phyloP scores from a whole-genome alignment of 2,888 invertebrate genomes.

The Tetranychus piercei region DNA sequence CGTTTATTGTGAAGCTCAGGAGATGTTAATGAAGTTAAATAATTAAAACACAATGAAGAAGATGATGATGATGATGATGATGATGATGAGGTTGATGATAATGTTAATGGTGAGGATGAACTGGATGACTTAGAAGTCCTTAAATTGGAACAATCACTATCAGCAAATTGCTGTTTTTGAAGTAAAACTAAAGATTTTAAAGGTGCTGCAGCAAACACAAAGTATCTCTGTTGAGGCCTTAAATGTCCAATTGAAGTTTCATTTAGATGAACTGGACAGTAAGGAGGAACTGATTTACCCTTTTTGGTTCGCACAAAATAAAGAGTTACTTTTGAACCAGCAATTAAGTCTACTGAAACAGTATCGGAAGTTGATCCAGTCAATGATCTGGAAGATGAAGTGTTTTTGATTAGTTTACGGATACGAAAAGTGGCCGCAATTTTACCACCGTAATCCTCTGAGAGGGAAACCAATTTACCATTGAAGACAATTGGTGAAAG shows the following conservation, averaged over 20 bases:
- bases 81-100: constrained; percentile 7
- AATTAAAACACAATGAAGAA: constrained; percentile 2
- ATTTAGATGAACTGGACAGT: constrained; percentile 19
- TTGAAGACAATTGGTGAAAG: constrained; percentile 21
- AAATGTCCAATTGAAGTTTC: constrained; percentile 13
- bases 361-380: neutral
- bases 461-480: constrained; percentile 21
- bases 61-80: neutral
- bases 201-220: constrained; percentile 20
- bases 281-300: constrained; percentile 12
- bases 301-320: constrained; percentile 17
- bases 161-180: constrained; percentile 4
- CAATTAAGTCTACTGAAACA: constrained; percentile 13
- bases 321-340: constrained; percentile 18
- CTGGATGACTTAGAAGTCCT: neutral
- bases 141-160: constrained; percentile 4
- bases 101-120: constrained; percentile 6
- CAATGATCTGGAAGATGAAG: neutral
- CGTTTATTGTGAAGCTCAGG: constrained; percentile 19
- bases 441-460: constrained; percentile 22
- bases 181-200: neutral
- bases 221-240: constrained; percentile 16
- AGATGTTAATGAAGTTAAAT: constrained; percentile 18
- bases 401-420: constrained; percentile 18
- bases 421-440: constrained; percentile 23